Base-by-base conservation (phyloP, 2,113 vertebrate species). In the Phylloscopus trochiloides region DNA sequence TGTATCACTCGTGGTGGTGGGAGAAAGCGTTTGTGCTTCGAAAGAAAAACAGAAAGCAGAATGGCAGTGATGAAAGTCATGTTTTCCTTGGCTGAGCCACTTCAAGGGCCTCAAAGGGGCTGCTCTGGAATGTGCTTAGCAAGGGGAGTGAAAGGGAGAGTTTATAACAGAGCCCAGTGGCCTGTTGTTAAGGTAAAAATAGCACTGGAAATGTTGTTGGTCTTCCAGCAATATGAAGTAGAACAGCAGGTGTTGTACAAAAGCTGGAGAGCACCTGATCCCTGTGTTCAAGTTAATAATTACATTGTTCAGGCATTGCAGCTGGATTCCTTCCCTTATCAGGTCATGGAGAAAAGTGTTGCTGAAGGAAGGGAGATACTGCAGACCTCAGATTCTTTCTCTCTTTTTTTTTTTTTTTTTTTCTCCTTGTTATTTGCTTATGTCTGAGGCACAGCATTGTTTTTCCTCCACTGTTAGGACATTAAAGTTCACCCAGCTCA, bases 171-270 rank as follows among this genome's bases (percentile, higher is more conserved):
- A 86, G 79, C 88, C 51, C 75, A 19, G 71, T 86, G 2, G 71
- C 72, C 63, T 95, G 85, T 94, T 96, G 85, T 88, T 90, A 24
- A 74, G 90, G 86, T 90, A 90, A 96, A 96, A 97, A 96, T 95
- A 96, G 90, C 82, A 0, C 43, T 95, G 72, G 90, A 88, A 88
- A 94, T 80, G 82, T 86, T 94, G 91, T 81, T 90, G 92, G 52
- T 93, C 92, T 94, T 92, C 65, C 68, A 96, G 88, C 59, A 82
- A 40, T 48, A 71, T 48, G 6, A 76, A 88, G 68, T 26, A 86
- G 92, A 95, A 81, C 90, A 97, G 94, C 94, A 96, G 94, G 94
- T 97, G 93, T 80, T 96, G 92, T 90, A 92, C 92, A 54, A 93
- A 94, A 90, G 75, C 88, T 93, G 18, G 12, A 29, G 75, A 95